phyloP scores from a whole-genome alignment of 30 jellyfish, hydroid and myxozoan genomes.

The Pseudorhiza aurosa region DNA sequence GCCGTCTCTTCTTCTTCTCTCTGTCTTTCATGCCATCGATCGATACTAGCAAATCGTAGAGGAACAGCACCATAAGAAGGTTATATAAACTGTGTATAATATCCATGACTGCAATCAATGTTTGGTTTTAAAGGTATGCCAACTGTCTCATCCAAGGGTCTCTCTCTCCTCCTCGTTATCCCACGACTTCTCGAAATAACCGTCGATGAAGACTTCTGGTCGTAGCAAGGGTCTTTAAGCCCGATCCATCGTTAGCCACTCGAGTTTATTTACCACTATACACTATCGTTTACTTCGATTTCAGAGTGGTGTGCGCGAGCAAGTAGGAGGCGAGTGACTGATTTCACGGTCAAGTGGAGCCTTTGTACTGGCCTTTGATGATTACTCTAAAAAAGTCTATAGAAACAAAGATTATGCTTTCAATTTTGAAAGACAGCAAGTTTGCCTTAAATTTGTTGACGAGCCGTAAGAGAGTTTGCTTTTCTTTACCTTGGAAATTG shows the following conservation, averaged over 20 bases:
- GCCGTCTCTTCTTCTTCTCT: slow-evolving; percentile 26
- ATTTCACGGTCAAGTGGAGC: slow-evolving; percentile 46
- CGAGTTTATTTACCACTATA: too few species aligned
- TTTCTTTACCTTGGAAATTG: not conserved
- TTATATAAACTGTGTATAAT: not conserved
- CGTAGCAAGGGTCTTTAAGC: too few species aligned
- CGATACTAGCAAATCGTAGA: not conserved
- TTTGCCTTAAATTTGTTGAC: not conserved
- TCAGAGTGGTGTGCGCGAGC: slow-evolving; percentile 14
- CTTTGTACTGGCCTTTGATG: slow-evolving; percentile 4
- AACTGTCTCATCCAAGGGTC: too few species aligned
- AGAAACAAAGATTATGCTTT: slow-evolving; percentile 9
- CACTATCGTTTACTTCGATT: too few species aligned
- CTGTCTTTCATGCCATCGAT: slow-evolving; percentile 27
- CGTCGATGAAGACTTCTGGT: too few species aligned
- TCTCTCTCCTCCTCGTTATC: too few species aligned
- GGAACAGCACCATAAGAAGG: not conserved
- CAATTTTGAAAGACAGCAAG: not conserved
- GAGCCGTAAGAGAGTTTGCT: not conserved
- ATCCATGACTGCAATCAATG: slow-evolving; percentile 24
- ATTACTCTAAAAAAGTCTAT: slow-evolving; percentile 2
- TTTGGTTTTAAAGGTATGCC: too few species aligned
- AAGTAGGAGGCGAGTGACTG: slow-evolving; percentile 7
- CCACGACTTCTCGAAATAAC: too few species aligned
- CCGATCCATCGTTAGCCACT: too few species aligned